Percentiles rank a stretch among this genome's conserved stretches.
phyloP scores from a whole-genome alignment of 2,888 invertebrate species.

The Lepidocyrtoides sp. region DNA sequence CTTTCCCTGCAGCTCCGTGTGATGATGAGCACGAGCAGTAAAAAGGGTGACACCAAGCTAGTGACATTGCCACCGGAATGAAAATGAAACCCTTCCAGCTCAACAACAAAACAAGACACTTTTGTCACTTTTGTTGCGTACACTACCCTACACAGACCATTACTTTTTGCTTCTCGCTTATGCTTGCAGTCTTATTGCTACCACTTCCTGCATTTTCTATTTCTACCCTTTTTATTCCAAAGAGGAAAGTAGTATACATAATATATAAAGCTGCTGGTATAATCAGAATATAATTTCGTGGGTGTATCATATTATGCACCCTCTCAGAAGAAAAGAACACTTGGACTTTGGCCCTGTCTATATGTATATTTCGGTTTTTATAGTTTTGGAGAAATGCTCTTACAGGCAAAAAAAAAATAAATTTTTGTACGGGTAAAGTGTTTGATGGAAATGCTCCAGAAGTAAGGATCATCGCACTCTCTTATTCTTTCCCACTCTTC shows the following conservation, averaged over 20 bases:
- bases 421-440: not conserved
- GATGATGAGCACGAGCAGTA: too few relatives aligned
- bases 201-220: not conserved
- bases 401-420: not conserved
- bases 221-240: not conserved
- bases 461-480: not conserved
- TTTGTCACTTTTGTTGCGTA: not conserved
- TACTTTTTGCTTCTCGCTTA: not conserved
- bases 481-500: not conserved
- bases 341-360: not conserved
- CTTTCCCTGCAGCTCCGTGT: not conserved
- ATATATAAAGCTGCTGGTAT: not conserved
- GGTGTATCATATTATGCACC: not conserved
- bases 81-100: not conserved
- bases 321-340: not conserved
- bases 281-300: not conserved
- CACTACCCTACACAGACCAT: not conserved
- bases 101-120: slow-evolving; percentile 21
- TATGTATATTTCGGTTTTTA: not conserved
- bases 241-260: not conserved
- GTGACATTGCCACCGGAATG: not conserved
- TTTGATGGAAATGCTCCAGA: not conserved
- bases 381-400: not conserved
- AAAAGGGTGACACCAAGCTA: not conserved
- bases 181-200: slow-evolving; percentile 1